phyloP scores from a whole-genome alignment of 2,797 vertebrate genomes.

The Peromyscus melanophrys region DNA sequence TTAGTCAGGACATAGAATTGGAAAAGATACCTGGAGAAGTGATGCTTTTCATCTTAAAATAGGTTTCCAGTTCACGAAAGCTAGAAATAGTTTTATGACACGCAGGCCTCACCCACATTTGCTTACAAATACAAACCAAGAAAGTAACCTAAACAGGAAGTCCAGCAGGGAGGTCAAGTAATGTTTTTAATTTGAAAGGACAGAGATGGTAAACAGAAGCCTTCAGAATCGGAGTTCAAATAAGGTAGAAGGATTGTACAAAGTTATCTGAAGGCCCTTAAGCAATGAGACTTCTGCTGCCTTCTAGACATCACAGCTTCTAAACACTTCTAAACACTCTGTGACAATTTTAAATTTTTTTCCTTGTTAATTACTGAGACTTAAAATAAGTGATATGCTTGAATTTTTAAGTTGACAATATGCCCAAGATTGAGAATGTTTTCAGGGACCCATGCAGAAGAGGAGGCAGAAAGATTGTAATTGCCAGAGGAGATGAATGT shows the following conservation, averaged over 20 bases:
- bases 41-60: not conserved
- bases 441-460: not conserved
- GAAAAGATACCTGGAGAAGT: not conserved
- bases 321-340: not conserved
- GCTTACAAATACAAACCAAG: not conserved
- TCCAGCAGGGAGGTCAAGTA: not conserved
- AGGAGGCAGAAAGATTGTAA: not conserved
- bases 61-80: not conserved
- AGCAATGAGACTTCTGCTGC: not conserved
- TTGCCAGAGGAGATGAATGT: not conserved
- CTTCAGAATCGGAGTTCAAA: not conserved
- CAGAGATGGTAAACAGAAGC: not conserved
- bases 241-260: not conserved
- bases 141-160: not conserved
- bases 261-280: rapidly evolving
- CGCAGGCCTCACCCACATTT: not conserved
- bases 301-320: not conserved
- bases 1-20: not conserved
- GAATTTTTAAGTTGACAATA: not conserved
- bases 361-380: not conserved
- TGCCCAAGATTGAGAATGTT: not conserved
- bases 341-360: not conserved
- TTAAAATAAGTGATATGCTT: not conserved
- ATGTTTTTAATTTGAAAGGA: not conserved
- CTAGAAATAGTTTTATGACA: not conserved